phyloP scores from a whole-genome alignment of 2,888 invertebrate genomes.

The Tiliacea aurago region DNA sequence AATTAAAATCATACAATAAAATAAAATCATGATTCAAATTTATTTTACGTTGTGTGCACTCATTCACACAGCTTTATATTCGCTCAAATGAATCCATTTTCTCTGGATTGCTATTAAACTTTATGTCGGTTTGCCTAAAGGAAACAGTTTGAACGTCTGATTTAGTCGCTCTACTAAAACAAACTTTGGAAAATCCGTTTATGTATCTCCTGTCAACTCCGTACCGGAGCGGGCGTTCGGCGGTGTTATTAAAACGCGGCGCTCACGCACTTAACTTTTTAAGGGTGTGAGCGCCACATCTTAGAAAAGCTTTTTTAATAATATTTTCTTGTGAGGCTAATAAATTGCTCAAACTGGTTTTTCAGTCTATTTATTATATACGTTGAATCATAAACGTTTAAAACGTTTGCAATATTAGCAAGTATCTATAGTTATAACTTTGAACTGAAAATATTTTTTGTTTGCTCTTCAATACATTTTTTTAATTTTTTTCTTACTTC shows the following conservation, averaged over 20 bases:
- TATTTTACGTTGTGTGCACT: neutral
- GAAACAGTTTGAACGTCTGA: neutral
- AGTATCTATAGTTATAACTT: too few relatives aligned
- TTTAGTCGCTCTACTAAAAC: neutral
- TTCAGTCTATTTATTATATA: too few relatives aligned
- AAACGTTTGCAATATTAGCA: neutral
- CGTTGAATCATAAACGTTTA: too few relatives aligned
- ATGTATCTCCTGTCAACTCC: neutral
- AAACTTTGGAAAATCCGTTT: neutral
- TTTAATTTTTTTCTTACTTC: too few relatives aligned
- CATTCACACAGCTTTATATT: neutral
- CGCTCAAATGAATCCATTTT: conserved; percentile 10
- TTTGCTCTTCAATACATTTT: neutral
- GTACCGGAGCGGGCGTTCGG: too few relatives aligned
- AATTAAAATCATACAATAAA: conserved; percentile 6
- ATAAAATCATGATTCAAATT: neutral
- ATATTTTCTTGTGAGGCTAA: neutral
- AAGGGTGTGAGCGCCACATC: too few relatives aligned
- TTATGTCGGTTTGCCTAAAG: neutral
- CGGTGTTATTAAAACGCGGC: too few relatives aligned
- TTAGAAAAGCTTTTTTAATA: neutral
- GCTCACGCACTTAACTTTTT: neutral
- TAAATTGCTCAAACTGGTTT: neutral
- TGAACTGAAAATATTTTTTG: neutral
- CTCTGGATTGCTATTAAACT: neutral